Conservation (phyloP, 2,113 vertebrate species). For the Echinops telfairi region DNA sequence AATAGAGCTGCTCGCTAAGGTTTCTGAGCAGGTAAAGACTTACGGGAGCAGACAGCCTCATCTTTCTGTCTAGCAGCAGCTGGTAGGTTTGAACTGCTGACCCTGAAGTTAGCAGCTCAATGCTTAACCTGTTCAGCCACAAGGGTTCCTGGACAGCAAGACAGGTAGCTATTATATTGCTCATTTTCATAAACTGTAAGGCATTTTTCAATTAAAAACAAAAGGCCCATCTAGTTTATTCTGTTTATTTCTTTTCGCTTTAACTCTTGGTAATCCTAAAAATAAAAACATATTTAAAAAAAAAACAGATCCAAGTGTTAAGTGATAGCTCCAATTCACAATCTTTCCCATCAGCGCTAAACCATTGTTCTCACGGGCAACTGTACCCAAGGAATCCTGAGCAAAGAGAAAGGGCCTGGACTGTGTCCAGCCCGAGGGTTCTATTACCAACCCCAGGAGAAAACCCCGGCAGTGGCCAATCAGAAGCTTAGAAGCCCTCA, state of each 20-base stretch:
- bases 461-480: neutral
- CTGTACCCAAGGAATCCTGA: neutral
- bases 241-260: neutral
- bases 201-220: too few species aligned
- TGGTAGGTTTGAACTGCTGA: too few species aligned
- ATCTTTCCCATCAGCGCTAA: accelerated
- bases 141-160: too few species aligned
- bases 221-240: neutral
- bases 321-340: neutral
- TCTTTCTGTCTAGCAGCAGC: too few species aligned
- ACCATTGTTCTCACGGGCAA: neutral
- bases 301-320: neutral
- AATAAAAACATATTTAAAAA: neutral
- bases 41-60: too few species aligned
- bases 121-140: too few species aligned
- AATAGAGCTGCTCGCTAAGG: too few species aligned
- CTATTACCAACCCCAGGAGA: neutral
- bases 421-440: neutral
- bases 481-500: neutral
- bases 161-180: too few species aligned
- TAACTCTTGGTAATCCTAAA: neutral
- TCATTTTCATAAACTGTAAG: too few species aligned
- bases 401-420: neutral
- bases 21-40: too few species aligned
- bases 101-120: too few species aligned